A percentile compares a stretch with the other conserved stretches of the same genome.
Conservation (phyloP, 2,888 invertebrate species). For the Xestobium rufovillosum region DNA sequence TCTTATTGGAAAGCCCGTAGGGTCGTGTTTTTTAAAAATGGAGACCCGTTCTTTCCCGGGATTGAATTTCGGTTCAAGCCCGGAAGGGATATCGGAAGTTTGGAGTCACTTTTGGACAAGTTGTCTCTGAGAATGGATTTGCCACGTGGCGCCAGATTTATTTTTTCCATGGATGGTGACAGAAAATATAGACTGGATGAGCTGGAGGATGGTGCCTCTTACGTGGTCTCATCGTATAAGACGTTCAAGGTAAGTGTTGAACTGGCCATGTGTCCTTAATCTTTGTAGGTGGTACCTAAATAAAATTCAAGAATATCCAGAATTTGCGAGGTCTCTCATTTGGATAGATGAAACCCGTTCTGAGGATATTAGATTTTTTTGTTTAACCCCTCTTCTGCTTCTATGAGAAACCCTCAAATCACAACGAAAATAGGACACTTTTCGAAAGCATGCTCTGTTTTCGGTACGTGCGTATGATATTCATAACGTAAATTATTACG, state of each 20-base stretch:
- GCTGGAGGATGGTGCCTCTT: conserved; percentile 83
- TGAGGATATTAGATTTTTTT: too few relatives aligned
- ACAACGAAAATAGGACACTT: too few relatives aligned
- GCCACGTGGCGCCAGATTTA: conserved; percentile 80
- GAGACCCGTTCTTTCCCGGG: conserved; percentile 86
- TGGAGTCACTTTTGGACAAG: conserved; percentile 80
- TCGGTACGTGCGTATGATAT: too few relatives aligned
- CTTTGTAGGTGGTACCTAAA: neutral
- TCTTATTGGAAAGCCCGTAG: conserved; percentile 82
- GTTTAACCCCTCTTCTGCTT: too few relatives aligned
- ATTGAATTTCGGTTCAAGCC: conserved; percentile 83
- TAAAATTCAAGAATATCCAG: too few relatives aligned
- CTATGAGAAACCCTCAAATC: too few relatives aligned
- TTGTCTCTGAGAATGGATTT: conserved; percentile 81
- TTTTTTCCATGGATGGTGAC: conserved; percentile 88
- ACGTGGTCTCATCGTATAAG: conserved; percentile 88
- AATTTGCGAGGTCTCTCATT: too few relatives aligned
- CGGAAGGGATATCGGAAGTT: conserved; percentile 75
- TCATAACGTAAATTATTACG: too few relatives aligned
- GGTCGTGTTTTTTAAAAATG: conserved; percentile 88
- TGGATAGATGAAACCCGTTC: too few relatives aligned
- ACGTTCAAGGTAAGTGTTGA: conserved; percentile 73
- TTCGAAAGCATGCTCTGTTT: conserved; percentile 2
- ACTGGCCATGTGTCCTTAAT: conserved; percentile 1
- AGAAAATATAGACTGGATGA: conserved; percentile 78